Evolutionary conservation across 2,113 vertebrate genomes (phyloP).

Genomic region (Trichechus manatus): DNA sequence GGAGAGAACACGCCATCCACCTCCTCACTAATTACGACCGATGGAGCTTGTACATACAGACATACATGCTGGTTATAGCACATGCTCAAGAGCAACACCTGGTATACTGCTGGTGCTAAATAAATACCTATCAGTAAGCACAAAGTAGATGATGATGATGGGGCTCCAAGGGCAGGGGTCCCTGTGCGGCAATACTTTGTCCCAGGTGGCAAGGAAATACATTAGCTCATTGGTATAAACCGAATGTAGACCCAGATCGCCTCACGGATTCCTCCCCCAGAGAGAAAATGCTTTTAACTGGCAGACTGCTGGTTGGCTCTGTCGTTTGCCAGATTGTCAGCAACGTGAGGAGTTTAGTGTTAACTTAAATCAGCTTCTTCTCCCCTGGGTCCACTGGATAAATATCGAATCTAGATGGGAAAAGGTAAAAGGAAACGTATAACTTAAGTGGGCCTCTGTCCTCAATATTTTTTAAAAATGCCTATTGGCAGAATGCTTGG

Average conservation of each 20-base stretch:
- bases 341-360: background rate
- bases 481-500: background rate
- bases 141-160: background rate
- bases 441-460: background rate
- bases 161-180: background rate
- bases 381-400: background rate
- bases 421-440: slow-evolving; percentile 21
- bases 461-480: background rate
- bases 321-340: background rate
- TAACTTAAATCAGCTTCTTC: slow-evolving; percentile 16
- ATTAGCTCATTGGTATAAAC: background rate
- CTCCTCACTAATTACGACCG: background rate
- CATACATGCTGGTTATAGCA: background rate
- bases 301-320: background rate
- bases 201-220: background rate
- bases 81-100: background rate
- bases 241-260: background rate
- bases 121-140: background rate
- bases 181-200: background rate
- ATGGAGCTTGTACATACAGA: background rate
- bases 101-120: background rate
- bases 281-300: background rate
- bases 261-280: background rate
- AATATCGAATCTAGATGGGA: slow-evolving; percentile 7
- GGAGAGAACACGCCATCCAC: background rate